Conservation (phyloP, 2,888 invertebrate genomes). For the Pyrochroa serraticornis region DNA sequence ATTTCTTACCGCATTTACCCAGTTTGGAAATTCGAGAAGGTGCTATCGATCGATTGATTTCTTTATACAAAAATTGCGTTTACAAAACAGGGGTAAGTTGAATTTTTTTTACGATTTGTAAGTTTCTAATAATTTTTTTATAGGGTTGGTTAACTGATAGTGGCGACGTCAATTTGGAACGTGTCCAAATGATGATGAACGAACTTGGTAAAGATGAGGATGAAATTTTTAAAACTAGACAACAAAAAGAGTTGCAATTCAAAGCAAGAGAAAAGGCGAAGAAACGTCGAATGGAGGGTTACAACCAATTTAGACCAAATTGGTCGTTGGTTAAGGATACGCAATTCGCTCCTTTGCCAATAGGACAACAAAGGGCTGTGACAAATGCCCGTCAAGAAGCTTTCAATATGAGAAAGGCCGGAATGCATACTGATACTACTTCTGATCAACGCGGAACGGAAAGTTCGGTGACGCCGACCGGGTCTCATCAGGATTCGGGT, state of each 20-base stretch:
- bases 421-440: slow-evolving; percentile 59
- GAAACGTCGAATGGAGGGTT: slow-evolving; percentile 61
- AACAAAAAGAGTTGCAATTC: slow-evolving; percentile 83
- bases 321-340: slow-evolving; percentile 73
- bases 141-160: slow-evolving; percentile 94
- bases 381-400: slow-evolving; percentile 79
- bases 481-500: slow-evolving; percentile 35
- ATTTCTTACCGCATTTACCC: slow-evolving; percentile 97
- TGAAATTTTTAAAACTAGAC: slow-evolving; percentile 93
- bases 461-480: slow-evolving; percentile 60
- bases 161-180: slow-evolving; percentile 89
- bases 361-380: slow-evolving; percentile 65
- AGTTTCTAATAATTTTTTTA: slow-evolving; percentile 35
- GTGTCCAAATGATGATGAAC: slow-evolving; percentile 94
- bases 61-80: slow-evolving; percentile 91
- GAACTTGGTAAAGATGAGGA: slow-evolving; percentile 95
- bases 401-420: slow-evolving; percentile 70
- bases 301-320: slow-evolving; percentile 65
- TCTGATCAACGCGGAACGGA: slow-evolving; percentile 52
- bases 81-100: slow-evolving; percentile 83
- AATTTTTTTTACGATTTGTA: slow-evolving; percentile 15
- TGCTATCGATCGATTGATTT: slow-evolving; percentile 92
- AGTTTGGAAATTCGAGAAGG: slow-evolving; percentile 97
- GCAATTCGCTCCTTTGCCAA: slow-evolving; percentile 79
- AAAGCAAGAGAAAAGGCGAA: slow-evolving; percentile 78